Evolutionary conservation across 1,140 invertebrate genomes (phyloP), one percentile per base, ranked within the genome.

Genomic region (Chironomus tepperi): DNA sequence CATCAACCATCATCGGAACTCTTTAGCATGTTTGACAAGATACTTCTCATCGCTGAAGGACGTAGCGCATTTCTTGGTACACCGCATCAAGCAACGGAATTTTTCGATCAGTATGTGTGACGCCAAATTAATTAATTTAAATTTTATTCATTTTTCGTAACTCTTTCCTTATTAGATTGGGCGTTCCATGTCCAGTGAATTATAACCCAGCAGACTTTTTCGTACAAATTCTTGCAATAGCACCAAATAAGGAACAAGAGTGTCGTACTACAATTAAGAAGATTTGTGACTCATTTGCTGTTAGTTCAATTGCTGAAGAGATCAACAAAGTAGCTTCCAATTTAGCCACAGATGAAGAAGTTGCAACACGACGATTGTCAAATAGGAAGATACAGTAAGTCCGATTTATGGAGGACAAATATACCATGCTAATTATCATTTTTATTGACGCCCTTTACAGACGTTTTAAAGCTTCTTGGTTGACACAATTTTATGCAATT

Each of bases 161-260:
- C 47, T 42, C 5, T 21, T 75, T 74, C 15, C 34, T 73, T 43
- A 70, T 73, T 73, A 93, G 91, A 42, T 82, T 93, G 76, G 91
- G 91, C 34, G 90, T 89, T 16, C 86, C 88, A 0, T 93, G 91
- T 83, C 92, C 91, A 0, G 87, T 84, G 2, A 97, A 98, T 80
- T 98, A 95, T 82, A 98, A 98, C 80, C 96, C 96, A 8, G 96
- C 95, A 0, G 97, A 99, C 83, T 96, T 94, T 81, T 98, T 93
- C 81, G 91, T 98, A n/a, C 90, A 95, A 80, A 88, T 93, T 7
- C 83, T 98, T 75, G 95, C 96, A 0, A 89, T 97, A 0, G 88
- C 93, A 18, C 95, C 95, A 0, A 92, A 90, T 0, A 86, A 88
- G 65, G 94, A 96, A 81, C 85, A 88, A 21, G 87, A 90, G 7